phyloP scores from a whole-genome alignment of 2,113 vertebrate genomes.

The Apodemus speciosus region DNA sequence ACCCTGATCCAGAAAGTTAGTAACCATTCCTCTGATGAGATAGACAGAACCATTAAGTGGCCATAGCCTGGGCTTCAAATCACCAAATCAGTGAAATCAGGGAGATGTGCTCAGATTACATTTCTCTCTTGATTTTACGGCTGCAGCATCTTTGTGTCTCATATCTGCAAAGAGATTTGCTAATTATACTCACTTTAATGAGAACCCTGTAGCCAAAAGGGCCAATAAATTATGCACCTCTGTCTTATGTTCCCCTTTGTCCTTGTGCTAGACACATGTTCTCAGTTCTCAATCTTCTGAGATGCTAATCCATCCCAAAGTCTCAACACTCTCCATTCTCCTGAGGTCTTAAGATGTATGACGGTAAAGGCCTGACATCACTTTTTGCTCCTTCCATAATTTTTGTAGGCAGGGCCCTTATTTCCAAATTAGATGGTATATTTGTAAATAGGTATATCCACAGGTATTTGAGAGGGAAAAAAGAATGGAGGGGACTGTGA shows the following conservation, averaged over 20 bases:
- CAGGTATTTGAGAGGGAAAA: not conserved
- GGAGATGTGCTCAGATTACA: rapidly evolving
- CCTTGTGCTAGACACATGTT: not conserved
- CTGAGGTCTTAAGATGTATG: not conserved
- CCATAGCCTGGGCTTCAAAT: not conserved
- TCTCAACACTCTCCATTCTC: not conserved
- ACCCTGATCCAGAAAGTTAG: not conserved
- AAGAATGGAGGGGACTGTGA: not conserved
- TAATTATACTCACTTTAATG: not conserved
- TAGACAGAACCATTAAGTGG: not conserved
- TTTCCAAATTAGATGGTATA: not conserved
- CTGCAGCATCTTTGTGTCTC: not conserved
- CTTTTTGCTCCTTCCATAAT: not conserved
- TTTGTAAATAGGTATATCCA: not conserved
- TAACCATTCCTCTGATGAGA: not conserved
- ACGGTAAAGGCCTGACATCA: not conserved
- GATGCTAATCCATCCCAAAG: not conserved
- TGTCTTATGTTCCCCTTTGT: not conserved
- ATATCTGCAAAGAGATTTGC: not conserved
- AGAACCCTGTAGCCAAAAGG: not conserved
- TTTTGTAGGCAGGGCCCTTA: not conserved
- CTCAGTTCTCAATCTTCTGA: not conserved
- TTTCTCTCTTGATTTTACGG: not conserved
- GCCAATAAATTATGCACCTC: not conserved
- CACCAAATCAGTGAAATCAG: not conserved